Conservation (phyloP, 2,113 vertebrate species). For the Ictalurus punctatus region DNA sequence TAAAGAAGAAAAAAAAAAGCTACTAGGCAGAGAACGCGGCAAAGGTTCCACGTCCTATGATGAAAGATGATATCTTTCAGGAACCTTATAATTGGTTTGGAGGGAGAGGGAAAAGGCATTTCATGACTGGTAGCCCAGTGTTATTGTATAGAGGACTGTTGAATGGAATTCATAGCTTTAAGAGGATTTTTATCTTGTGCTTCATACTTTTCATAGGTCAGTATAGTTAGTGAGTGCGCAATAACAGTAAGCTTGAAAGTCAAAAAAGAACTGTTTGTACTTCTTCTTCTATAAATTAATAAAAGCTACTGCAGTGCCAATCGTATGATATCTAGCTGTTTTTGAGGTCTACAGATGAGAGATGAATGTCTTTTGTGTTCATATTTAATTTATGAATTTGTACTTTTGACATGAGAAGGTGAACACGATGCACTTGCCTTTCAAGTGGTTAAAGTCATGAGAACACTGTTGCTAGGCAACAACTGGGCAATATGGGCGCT, state of each 20-base stretch:
- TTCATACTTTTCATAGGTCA: constrained; percentile 13
- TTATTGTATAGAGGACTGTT: constrained; percentile 34
- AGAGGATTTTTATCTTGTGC: constrained; percentile 11
- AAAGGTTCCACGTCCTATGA: constrained; percentile 32
- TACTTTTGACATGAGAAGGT: neutral
- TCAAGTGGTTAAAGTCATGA: neutral
- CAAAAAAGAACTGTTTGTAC: neutral
- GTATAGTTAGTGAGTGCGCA: constrained; percentile 1
- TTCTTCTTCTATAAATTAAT: constrained; percentile 4
- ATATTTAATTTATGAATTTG: constrained; percentile 13
- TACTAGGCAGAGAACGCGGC: constrained; percentile 7
- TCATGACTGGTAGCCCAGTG: constrained; percentile 28
- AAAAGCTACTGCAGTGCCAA: neutral
- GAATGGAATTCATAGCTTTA: neutral
- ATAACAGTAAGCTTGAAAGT: neutral
- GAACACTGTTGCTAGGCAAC: constrained; percentile 16
- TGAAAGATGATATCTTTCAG: constrained; percentile 47
- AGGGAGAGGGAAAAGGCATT: neutral
- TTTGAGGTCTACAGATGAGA: constrained; percentile 34
- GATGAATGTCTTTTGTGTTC: constrained; percentile 9
- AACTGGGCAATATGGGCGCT: neutral
- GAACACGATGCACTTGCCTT: constrained; percentile 10
- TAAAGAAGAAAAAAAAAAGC: constrained; percentile 9
- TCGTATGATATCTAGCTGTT: constrained; percentile 5
- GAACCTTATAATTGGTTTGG: constrained; percentile 34